Conservation (phyloP, 2,888 invertebrate species). For the Bibio marci region DNA sequence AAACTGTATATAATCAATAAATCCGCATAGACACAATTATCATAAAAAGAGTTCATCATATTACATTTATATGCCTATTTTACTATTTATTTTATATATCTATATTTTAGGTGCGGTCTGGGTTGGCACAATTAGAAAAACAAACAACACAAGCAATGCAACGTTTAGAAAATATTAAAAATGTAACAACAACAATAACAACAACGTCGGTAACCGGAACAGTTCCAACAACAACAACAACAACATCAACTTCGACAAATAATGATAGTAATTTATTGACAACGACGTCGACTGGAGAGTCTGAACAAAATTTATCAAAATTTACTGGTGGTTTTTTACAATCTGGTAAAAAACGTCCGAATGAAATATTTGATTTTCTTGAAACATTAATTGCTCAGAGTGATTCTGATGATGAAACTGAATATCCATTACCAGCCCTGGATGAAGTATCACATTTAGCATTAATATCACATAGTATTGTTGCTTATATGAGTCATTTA, state of each 20-base stretch:
- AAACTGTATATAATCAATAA: no score
- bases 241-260: slow-evolving; percentile 8
- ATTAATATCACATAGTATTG: slow-evolving; percentile 72
- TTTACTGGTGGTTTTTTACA: background rate
- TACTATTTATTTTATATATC: no score
- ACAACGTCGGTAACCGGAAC: slow-evolving; percentile 10
- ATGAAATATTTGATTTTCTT: slow-evolving; percentile 34
- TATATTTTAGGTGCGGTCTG: slow-evolving; percentile 37
- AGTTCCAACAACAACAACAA: slow-evolving; percentile 33
- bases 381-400: slow-evolving; percentile 49
- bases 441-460: slow-evolving; percentile 45
- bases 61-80: no score
- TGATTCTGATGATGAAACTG: slow-evolving; percentile 24
- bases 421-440: slow-evolving; percentile 36
- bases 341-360: slow-evolving; percentile 12
- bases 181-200: slow-evolving; percentile 18
- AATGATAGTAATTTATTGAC: no score
- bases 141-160: slow-evolving; percentile 57
- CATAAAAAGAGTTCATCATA: no score
- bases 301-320: slow-evolving; percentile 13
- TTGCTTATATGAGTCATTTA: slow-evolving; percentile 71
- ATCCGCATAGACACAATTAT: no score
- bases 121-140: slow-evolving; percentile 46
- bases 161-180: slow-evolving; percentile 42
- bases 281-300: slow-evolving; percentile 15